Base-by-base conservation (phyloP, 30 jellyfish, hydroid and myxozoan genomes). In the Chironex yamaguchii region DNA sequence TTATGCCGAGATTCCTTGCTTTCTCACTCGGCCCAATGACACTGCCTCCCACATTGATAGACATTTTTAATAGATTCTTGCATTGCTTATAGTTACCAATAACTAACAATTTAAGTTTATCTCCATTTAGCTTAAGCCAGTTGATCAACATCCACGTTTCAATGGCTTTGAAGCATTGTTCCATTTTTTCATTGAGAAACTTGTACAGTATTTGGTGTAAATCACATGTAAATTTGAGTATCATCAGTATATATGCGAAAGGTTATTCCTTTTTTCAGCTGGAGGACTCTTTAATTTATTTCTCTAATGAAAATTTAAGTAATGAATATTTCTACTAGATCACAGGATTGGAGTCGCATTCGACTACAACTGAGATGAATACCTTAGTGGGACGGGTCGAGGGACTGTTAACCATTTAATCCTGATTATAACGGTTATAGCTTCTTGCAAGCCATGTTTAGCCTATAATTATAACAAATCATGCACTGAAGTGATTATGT, bases 1-100 rank as follows among this genome's bases (percentile, higher is more conserved):
- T 53, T 30, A 28, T 80, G 31, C 80, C 79, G 52, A 82, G 68
- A 33, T 70, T 83, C 71, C 80, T 52, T 62, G 87, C 93, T 71
- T 51, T 67, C 53, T 83, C 87, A 53, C 77, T 36, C 70, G 79
- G 63, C 67, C 50, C 75, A 81, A 64, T 81, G 85, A 64, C 75
- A 81, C 84, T 81, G 64, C 75, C 84, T 23, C 80, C 93, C 50
- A 68, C 87, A 68, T 48, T 68, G 20, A 48, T 22, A 62, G 81
- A 67, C 22, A 28, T 50, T 71, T 67, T 49, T 29, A 80, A 33
- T 72, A 70, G 79, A 67, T 68, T 67, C 29, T 28, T 51, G 80
- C 80, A 82, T 29, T 84, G 82, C 52, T 84, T 62, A 2, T 52
- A 62, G 27, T 77, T 67, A 50, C 88, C 88, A 69, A 52, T 51